Evolutionary conservation across 2,888 invertebrate genomes (phyloP), one percentile per base, ranked within the genome.

Genomic region (Willowsia nigromaculata): DNA sequence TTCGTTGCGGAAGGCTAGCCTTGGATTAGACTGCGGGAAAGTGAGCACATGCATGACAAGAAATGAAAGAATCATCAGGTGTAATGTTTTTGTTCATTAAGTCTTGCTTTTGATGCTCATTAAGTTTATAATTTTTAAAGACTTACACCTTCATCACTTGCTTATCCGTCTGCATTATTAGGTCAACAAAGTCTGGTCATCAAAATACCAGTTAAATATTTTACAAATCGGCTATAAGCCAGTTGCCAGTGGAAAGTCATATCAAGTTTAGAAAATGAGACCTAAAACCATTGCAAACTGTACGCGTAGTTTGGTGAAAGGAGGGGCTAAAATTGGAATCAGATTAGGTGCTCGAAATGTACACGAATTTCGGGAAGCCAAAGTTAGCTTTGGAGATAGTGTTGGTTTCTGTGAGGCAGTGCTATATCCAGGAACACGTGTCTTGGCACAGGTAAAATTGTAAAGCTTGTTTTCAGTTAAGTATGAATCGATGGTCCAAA

Each of bases 351-450:
- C 90, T 13, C 50, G 91, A 22, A 80, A 82, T 13, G n/a, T 90
- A 0, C 80, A 84, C 22, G 90, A 92, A 33, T 92, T 92, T 71
- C 86, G 92, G 78, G 68, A 87, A 27, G 90, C 82, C 27, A 78
- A 78, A 43, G 65, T 92, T 0, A 43, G 71, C 0, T 92, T 92
- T 87, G 92, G 92, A 5, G 90, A 92, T 27, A 90, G 88, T 53
- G 87, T 86, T 76, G 92, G 92, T 1, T 91, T 82, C 22, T 91
- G 91, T 87, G 92, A 92, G 88, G 91, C 91, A 5, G 83, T 91
- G 15, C 86, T 91, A 53, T 85, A 90, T 47, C 92, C 92, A 4
- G 91, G 90, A 53, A 92, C 92, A 1, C 40, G 92, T 18, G 92
- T 91, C 13, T 88, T 91, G 50, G 88, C 90, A 18, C 92, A 92